These are phyloP conservation scores for Leptinotarsa haldemani DNA, from an alignment of 2,888 invertebrate species.

Conservation along the genomic window DNA sequence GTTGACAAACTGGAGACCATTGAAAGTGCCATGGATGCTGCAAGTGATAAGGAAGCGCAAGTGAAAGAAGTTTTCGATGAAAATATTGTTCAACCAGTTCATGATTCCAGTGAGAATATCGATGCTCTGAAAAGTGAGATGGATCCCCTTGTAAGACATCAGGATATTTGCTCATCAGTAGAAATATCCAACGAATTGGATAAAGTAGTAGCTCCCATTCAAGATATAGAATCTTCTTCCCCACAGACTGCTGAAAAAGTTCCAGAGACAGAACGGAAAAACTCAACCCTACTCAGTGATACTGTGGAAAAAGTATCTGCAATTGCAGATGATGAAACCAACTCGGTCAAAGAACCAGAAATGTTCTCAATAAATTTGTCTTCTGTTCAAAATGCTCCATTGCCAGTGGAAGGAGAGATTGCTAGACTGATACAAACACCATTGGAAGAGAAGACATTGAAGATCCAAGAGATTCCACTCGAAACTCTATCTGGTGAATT, in stretches of 20 bases:
- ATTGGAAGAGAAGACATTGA: slow-evolving; percentile 25
- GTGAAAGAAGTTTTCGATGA: slow-evolving; percentile 23
- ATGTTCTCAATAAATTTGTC: slow-evolving; percentile 27
- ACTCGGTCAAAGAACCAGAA: slow-evolving; percentile 36
- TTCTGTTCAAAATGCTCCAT: slow-evolving; percentile 37
- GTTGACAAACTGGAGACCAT: slow-evolving; percentile 15
- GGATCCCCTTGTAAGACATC: neutral
- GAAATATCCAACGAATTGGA: slow-evolving; percentile 22
- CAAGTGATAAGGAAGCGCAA: neutral
- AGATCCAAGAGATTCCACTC: slow-evolving; percentile 31
- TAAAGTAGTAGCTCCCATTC: neutral
- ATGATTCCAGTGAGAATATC: slow-evolving; percentile 18
- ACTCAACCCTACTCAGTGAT: neutral
- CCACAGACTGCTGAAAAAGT: neutral
- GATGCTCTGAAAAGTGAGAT: slow-evolving; percentile 19
- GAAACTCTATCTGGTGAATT: slow-evolving; percentile 34
- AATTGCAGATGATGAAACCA: slow-evolving; percentile 32
- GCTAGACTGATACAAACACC: slow-evolving; percentile 24
- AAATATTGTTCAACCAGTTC: slow-evolving; percentile 25
- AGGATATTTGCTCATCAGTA: slow-evolving; percentile 36
- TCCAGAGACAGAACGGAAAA: neutral
- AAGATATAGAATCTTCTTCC: neutral
- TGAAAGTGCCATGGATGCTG: slow-evolving; percentile 1
- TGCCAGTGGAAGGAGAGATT: slow-evolving; percentile 39
- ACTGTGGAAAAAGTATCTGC: slow-evolving; percentile 36